Evolutionary conservation across 2,888 invertebrate species (phyloP).

Genomic region (Harpalus rufipes): DNA sequence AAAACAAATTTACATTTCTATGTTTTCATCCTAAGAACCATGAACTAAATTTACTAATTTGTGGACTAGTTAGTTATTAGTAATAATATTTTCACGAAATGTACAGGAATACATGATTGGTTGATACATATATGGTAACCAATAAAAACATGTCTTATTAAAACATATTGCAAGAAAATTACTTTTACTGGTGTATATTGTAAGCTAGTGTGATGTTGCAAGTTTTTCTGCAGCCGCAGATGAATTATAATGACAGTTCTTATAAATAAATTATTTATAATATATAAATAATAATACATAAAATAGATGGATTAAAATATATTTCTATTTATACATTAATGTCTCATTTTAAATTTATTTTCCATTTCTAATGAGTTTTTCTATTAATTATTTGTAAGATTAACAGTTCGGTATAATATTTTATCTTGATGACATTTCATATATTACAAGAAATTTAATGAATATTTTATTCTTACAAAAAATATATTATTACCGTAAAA

Average conservation of each 20-base stretch:
- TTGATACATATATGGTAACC: constrained; percentile 3
- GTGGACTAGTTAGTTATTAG: background rate
- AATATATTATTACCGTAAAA: no score
- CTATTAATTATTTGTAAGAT: background rate
- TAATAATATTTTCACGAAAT: background rate
- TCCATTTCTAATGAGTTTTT: background rate
- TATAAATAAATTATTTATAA: constrained; percentile 5
- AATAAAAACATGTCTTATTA: constrained; percentile 32
- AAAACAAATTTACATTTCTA: constrained; percentile 23
- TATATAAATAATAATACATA: background rate
- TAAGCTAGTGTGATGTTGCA: constrained; percentile 23
- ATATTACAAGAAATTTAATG: no score
- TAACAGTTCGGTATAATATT: no score
- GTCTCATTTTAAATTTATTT: background rate
- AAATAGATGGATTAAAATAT: background rate
- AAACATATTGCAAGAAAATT: constrained; percentile 11
- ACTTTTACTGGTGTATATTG: constrained; percentile 23
- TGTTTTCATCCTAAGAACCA: background rate
- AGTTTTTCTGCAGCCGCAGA: background rate
- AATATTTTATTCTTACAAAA: no score
- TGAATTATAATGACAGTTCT: background rate
- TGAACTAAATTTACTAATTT: background rate
- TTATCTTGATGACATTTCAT: no score
- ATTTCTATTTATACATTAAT: background rate
- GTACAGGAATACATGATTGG: background rate